Conservation (phyloP, 2,888 invertebrate genomes). For the Hylaea fasciaria region DNA sequence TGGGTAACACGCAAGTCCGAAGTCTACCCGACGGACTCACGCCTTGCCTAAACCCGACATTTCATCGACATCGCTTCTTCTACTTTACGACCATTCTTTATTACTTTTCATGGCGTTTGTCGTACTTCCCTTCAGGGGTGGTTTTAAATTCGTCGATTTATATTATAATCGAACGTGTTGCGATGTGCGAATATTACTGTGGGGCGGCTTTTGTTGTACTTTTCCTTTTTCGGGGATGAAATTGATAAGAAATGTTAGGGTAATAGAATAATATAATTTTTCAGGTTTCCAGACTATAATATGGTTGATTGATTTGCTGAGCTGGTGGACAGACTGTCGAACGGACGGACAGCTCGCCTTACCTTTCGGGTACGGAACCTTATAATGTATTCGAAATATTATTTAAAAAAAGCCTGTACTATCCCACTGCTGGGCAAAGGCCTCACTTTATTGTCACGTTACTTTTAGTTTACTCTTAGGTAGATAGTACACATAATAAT, state of each 20-base stretch:
- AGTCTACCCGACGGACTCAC: conserved; percentile 4
- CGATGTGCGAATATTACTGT: conserved; percentile 16
- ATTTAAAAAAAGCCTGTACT: too few relatives aligned
- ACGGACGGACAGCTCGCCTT: too few relatives aligned
- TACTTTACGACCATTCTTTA: conserved; percentile 69
- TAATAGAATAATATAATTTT: background rate
- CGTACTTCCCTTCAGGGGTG: conserved; percentile 59
- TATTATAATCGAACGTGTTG: conserved; percentile 77
- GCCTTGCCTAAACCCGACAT: background rate
- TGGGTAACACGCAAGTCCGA: too few relatives aligned
- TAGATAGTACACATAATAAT: too few relatives aligned
- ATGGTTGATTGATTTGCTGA: too few relatives aligned
- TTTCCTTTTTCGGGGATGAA: conserved; percentile 18
- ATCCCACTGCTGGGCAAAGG: too few relatives aligned
- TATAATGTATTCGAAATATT: too few relatives aligned
- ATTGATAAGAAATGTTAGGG: conserved; percentile 4
- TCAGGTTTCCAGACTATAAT: too few relatives aligned
- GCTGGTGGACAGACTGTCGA: too few relatives aligned
- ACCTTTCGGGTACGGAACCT: too few relatives aligned
- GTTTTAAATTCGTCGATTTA: conserved; percentile 77
- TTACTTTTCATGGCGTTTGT: conserved; percentile 74
- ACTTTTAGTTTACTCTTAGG: too few relatives aligned
- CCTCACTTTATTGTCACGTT: too few relatives aligned
- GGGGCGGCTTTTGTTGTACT: conserved; percentile 17
- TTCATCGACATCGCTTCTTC: conserved; percentile 62